These are phyloP conservation scores for Lymantria dispar DNA, from an alignment of 2,888 invertebrate species.

Conservation along the genomic window DNA sequence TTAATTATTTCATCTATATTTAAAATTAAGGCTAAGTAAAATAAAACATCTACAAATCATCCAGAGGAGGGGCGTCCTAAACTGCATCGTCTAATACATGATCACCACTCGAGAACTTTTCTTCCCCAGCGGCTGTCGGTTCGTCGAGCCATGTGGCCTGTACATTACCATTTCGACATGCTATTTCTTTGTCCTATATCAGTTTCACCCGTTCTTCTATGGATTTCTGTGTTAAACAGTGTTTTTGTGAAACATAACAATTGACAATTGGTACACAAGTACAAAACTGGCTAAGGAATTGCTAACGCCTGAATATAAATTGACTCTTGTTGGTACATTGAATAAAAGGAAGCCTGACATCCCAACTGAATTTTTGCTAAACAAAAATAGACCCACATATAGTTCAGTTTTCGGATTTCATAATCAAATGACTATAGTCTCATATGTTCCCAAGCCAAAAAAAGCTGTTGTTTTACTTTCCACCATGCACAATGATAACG, in stretches of 20 bases:
- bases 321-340: conserved; percentile 13
- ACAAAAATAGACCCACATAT: conserved; percentile 1
- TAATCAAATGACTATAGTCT: conserved; percentile 7
- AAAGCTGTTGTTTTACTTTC: conserved; percentile 9
- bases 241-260: conserved; percentile 15
- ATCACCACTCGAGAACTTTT: too few relatives aligned
- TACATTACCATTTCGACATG: too few relatives aligned
- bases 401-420: conserved; percentile 5
- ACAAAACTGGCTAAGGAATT: conserved; percentile 4
- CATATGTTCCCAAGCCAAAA: conserved; percentile 10
- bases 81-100: too few relatives aligned
- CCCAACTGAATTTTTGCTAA: conserved; percentile 4
- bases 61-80: too few relatives aligned
- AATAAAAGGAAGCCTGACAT: conserved; percentile 14
- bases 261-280: conserved; percentile 13
- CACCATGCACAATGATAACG: conserved; percentile 11
- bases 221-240: too few relatives aligned
- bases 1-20: too few relatives aligned
- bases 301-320: conserved; percentile 7
- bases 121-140: too few relatives aligned
- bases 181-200: too few relatives aligned
- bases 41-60: too few relatives aligned
- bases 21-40: too few relatives aligned
- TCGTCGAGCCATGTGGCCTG: too few relatives aligned
- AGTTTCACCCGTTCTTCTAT: too few relatives aligned